Base-by-base conservation (phyloP, 2,113 vertebrate species). In the Tragulus kanchil region DNA sequence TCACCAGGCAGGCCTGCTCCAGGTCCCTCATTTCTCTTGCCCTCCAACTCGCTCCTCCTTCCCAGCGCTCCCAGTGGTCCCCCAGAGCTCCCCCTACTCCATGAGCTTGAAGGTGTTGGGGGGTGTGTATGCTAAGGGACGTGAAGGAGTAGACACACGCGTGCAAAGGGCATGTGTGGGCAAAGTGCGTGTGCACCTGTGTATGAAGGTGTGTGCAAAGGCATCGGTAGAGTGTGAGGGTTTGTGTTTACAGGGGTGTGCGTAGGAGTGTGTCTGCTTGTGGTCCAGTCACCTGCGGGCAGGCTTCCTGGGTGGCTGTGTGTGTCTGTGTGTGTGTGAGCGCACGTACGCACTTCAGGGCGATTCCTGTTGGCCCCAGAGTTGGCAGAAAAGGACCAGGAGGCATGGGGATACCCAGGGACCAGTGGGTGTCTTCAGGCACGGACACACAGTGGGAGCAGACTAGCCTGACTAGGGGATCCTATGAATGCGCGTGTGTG, bases 261-360 rank as follows among this genome's bases (percentile, higher is more conserved):
- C n/a, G 4, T 5, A 25, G 82, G 6, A 12, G 4, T 26, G 25
- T 50, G 81, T 3, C 15, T 15, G 67, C 26, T 56, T 16, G 21
- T 16, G 52, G 71, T 23, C n/a, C 28, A 28, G 58, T 59, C 45
- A 5, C 58, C 36, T 12, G 14, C 4, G 69, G 86, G 31, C 5
- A 1, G 17, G 26, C 21, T 15, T 75, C 50, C 75, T 8, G 31
- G n/a, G 59, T 52, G 31, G 25, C 61, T 19, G 45, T 28, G 54
- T 25, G 78, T 36, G 54, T 21, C 11, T 28, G 0, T 1, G 58
- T 45, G 54, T 19, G n/a, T 1, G 1, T 3, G 26, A 25, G 45
- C 0, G 1, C 42, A 9, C 1, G 2, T 1, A 58, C 54, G 28
- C 23, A 6, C 19, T 2, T 56, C 14, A 2, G 19, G 9, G 21